Evolutionary conservation across 2,113 vertebrate genomes (phyloP).

Genomic region (Mesitornis unicolor): DNA sequence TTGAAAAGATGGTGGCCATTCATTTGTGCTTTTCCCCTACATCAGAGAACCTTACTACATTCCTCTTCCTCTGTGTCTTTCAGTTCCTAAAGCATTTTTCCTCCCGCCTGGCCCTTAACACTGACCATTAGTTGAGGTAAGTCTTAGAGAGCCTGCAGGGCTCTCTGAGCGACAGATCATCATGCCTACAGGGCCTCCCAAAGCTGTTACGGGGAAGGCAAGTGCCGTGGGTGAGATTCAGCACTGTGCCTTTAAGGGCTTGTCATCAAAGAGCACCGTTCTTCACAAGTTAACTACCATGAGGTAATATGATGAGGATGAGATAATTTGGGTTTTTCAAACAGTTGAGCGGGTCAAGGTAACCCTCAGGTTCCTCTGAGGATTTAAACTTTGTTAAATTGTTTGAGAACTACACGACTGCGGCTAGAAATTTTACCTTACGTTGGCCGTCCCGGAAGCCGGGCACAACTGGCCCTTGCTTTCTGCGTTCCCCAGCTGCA

Average conservation of each 20-base stretch:
- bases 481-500: not conserved
- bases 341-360: not conserved
- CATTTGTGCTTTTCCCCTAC: not conserved
- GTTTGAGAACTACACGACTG: not conserved
- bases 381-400: not conserved
- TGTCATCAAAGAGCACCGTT: not conserved
- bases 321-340: slow-evolving; percentile 16
- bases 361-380: not conserved
- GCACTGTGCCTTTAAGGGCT: slow-evolving; percentile 17
- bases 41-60: not conserved
- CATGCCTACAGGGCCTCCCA: not conserved
- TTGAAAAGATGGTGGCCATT: not conserved
- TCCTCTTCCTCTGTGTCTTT: not conserved
- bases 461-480: not conserved
- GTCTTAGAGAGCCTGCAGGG: not conserved
- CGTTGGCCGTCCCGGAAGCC: accelerated
- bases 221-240: not conserved
- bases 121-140: not conserved
- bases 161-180: not conserved
- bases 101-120: not conserved
- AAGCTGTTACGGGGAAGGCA: not conserved
- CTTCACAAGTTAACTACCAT: not conserved
- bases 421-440: not conserved
- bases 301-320: not conserved
- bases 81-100: not conserved